Evolutionary conservation across 2,888 invertebrate genomes (phyloP).

Genomic region (Branchellion lobata): DNA sequence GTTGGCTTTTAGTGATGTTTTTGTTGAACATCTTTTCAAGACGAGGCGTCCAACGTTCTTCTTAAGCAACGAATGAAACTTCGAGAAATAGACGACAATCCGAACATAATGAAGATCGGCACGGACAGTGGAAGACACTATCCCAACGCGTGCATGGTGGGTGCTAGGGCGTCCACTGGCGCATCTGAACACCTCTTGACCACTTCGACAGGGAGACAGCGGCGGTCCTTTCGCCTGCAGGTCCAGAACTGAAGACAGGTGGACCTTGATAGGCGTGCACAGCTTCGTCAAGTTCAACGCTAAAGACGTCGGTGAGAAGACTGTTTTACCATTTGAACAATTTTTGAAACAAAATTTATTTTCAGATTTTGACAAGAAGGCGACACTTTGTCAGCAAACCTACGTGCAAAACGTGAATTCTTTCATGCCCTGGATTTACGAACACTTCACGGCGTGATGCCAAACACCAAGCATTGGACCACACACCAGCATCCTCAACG

Average conservation of each 20-base stretch:
- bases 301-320: background rate
- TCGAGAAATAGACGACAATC: background rate
- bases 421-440: no score
- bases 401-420: no score
- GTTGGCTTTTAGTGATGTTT: no score
- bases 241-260: slow-evolving; percentile 34
- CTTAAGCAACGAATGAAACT: background rate
- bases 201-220: slow-evolving; percentile 36
- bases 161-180: background rate
- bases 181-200: no score
- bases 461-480: no score
- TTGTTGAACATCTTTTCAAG: background rate
- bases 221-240: slow-evolving; percentile 42
- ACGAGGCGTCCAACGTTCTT: background rate
- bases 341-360: background rate
- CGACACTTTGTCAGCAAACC: background rate
- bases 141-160: slow-evolving; percentile 15
- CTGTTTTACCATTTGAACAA: background rate
- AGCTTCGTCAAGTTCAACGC: background rate
- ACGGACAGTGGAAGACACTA: background rate
- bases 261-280: slow-evolving; percentile 36
- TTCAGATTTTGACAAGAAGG: background rate
- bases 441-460: no score
- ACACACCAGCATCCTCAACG: no score
- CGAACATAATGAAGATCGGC: background rate